Base-by-base conservation (phyloP, 30 jellyfish, hydroid and myxozoan genomes). In the Hydractinia symbiolongicarpus region DNA sequence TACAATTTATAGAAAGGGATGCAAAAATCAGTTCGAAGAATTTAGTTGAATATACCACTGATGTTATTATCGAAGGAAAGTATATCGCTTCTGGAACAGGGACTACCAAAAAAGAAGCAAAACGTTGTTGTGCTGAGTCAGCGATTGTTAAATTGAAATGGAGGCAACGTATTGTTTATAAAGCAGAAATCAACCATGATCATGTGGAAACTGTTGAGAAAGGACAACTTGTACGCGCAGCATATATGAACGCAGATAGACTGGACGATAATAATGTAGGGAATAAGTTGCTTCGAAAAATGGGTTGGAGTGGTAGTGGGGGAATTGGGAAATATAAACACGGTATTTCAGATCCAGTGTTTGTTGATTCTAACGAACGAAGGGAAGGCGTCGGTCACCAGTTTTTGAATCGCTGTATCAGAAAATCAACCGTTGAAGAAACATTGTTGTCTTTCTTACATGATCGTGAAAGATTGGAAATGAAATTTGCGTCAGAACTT, bases 281-380 rank as follows among this genome's bases (percentile, higher is more conserved):
- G 8, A 93, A 84, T 78, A 56, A 87, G 76, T 40, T 93, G 82
- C 81, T 93, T 52, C 83, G 90, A 5, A 93, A 93, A 79, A 93
- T 93, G 99, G 99, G 99, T 5, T 93, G 99, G 99, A 60, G 77
- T 73, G 99, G 99, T 16, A 70, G 54, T 50, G 95, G 96, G 8
- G 99, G 99, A 52, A 62, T 93, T 10, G 95, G 96, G 17, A 93
- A 77, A 50, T 55, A 50, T 50, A 79, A 70, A 40, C 72, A 69
- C 56, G 99, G 99, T 10, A 82, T 79, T 53, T 60, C 89, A 4
- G 99, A 93, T 5, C 99, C 99, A 5, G 92, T 93, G 21, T 83
- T 84, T 88, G 76, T 93, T 53, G 90, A 83, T 40, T 57, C 82
- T 68, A 83, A 89, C 5, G 88, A 80, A 40, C 90, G 88, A n/a